These are phyloP conservation scores for Megamerina dolium DNA, from an alignment of 2,888 invertebrate genomes.

Conservation along the genomic window DNA sequence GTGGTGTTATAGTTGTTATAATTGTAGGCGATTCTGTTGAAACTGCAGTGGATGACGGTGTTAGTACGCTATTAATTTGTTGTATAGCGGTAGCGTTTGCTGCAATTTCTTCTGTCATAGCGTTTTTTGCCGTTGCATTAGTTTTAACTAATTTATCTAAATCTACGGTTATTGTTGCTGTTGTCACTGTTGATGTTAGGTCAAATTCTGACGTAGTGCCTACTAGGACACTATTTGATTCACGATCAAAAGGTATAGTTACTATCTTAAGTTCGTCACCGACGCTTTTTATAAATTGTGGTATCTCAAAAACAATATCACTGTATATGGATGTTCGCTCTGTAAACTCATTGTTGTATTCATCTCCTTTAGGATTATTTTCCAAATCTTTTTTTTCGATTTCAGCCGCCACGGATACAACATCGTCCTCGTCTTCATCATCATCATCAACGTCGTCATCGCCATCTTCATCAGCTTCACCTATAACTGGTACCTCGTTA, in stretches of 20 bases:
- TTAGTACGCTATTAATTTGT: constrained; percentile 9
- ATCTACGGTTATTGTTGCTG: constrained; percentile 13
- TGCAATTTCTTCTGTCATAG: neutral
- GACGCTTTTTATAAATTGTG: neutral
- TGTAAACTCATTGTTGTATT: constrained; percentile 6
- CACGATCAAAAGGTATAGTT: neutral
- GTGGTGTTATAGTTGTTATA: constrained; percentile 13
- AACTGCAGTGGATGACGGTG: constrained; percentile 15
- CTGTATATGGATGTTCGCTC: constrained; percentile 1
- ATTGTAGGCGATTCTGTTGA: neutral
- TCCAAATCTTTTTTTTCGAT: constrained; percentile 16
- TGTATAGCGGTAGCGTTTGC: constrained; percentile 11
- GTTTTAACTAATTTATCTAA: constrained; percentile 13
- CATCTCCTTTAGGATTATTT: neutral
- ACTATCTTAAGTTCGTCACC: neutral
- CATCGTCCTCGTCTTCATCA: constrained; percentile 4
- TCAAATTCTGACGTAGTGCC: neutral
- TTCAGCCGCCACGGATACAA: constrained; percentile 22
- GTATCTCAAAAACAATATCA: constrained; percentile 9
- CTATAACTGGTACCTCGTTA: constrained; percentile 39
- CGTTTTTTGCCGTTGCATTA: constrained; percentile 13
- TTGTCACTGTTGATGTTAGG: constrained; percentile 5
- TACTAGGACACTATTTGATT: neutral
- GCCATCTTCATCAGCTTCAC: constrained; percentile 26
- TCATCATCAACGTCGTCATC: constrained; percentile 26